Conservation (phyloP, 2,797 vertebrate genomes). For the Sebastes cheni region DNA sequence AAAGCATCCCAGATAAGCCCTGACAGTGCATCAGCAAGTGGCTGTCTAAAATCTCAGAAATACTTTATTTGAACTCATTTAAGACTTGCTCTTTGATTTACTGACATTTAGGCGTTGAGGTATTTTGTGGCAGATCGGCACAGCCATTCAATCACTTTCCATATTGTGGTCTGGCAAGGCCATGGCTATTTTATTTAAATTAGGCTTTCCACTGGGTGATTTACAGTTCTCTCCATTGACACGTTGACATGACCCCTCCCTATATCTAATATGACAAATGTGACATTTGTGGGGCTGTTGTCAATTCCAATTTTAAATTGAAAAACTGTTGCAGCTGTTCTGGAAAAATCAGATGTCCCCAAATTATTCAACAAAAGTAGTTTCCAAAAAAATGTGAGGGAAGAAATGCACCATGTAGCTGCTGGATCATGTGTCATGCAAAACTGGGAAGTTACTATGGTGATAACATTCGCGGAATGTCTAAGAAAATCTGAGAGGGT, state of each 20-base stretch:
- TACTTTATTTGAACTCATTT: accelerated
- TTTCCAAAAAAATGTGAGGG: accelerated
- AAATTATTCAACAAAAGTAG: not conserved
- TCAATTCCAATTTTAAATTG: not conserved
- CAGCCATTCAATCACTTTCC: not conserved
- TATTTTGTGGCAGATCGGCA: not conserved
- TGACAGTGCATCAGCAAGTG: not conserved
- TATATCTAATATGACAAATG: not conserved
- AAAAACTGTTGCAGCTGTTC: not conserved
- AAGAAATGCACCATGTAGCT: not conserved
- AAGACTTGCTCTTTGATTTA: not conserved
- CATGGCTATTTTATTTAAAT: not conserved
- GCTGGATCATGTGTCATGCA: not conserved
- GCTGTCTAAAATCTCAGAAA: not conserved
- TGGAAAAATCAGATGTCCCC: not conserved
- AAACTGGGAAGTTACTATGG: not conserved
- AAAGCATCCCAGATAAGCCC: not conserved
- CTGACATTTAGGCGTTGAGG: not conserved
- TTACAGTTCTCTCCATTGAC: not conserved
- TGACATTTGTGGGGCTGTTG: not conserved
- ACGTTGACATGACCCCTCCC: accelerated
- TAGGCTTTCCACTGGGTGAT: not conserved
- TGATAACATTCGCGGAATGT: not conserved
- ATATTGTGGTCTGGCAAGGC: not conserved
- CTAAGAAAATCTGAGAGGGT: not conserved